phyloP scores from a whole-genome alignment of 2,113 vertebrate genomes.

The Festucalex cinctus region DNA sequence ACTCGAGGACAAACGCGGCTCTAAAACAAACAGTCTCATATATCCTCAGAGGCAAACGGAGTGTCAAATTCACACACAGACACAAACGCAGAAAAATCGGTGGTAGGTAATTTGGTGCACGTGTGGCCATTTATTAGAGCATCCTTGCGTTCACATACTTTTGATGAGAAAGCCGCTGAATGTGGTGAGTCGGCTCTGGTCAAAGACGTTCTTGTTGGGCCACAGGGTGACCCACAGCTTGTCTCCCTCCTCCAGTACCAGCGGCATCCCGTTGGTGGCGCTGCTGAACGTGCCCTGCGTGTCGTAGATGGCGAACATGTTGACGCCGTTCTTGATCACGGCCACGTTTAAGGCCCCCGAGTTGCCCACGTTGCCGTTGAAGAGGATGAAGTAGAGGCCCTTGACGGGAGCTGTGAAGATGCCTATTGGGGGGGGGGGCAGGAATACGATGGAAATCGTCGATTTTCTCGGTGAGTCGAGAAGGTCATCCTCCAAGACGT shows the following conservation, averaged over 20 bases:
- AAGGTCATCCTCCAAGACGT: no score
- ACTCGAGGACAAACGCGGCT: no score
- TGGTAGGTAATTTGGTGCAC: no score
- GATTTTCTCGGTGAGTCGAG: no score
- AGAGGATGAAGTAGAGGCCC: constrained; percentile 15
- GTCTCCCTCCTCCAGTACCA: constrained; percentile 24
- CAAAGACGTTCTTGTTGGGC: background rate
- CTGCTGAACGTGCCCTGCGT: background rate
- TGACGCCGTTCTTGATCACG: constrained; percentile 9
- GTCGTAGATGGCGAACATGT: constrained; percentile 23
- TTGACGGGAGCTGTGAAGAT: constrained; percentile 12
- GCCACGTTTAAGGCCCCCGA: constrained; percentile 14
- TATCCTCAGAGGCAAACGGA: no score
- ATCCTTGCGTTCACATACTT: background rate
- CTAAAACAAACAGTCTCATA: no score
- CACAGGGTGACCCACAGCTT: constrained; percentile 20
- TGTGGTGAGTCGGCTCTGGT: constrained; percentile 14
- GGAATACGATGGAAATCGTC: no score
- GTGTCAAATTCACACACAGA: no score
- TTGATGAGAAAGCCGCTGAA: background rate
- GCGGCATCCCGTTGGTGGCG: constrained; percentile 20
- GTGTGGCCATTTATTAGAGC: background rate
- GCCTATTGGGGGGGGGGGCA: background rate
- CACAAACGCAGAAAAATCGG: no score
- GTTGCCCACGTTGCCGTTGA: constrained; percentile 1